Evolutionary conservation across 2,888 invertebrate genomes (phyloP).

Genomic region (Rambutsinella grinnellia): DNA sequence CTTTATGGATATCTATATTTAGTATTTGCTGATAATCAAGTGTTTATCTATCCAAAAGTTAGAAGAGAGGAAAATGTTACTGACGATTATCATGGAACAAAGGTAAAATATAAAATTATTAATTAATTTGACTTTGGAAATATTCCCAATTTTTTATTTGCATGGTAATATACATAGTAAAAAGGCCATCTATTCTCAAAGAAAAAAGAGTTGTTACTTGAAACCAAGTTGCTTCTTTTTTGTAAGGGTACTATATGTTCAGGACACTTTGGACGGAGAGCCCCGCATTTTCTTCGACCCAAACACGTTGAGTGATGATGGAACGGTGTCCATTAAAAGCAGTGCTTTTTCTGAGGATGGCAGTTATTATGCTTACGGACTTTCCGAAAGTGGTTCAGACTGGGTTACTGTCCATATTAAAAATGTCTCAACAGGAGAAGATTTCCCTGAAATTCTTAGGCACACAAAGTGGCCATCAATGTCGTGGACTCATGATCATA

Average conservation of each 20-base stretch:
- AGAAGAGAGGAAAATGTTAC: constrained; percentile 82
- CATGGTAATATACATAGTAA: too few species aligned
- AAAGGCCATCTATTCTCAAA: background rate
- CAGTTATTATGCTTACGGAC: constrained; percentile 89
- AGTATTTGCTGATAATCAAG: too few species aligned
- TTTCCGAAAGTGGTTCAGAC: constrained; percentile 95
- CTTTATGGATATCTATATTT: too few species aligned
- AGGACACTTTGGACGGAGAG: constrained; percentile 82
- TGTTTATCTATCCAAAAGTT: constrained; percentile 88
- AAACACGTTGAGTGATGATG: constrained; percentile 91
- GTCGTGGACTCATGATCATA: constrained; percentile 95
- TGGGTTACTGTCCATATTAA: constrained; percentile 93
- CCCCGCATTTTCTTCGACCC: constrained; percentile 92
- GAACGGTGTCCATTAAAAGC: constrained; percentile 84
- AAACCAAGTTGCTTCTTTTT: background rate
- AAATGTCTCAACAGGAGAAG: constrained; percentile 82
- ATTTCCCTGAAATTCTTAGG: constrained; percentile 89
- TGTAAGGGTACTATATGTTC: constrained; percentile 88
- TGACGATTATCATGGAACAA: constrained; percentile 85
- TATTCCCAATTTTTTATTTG: too few species aligned
- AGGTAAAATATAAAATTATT: too few species aligned
- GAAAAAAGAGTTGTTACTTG: background rate
- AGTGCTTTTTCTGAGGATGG: constrained; percentile 92
- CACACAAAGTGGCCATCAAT: constrained; percentile 93
- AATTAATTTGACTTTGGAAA: constrained; percentile 92